These are phyloP conservation scores for Choreutis nemorana DNA, from an alignment of 2,888 invertebrate genomes.

Conservation along the genomic window DNA sequence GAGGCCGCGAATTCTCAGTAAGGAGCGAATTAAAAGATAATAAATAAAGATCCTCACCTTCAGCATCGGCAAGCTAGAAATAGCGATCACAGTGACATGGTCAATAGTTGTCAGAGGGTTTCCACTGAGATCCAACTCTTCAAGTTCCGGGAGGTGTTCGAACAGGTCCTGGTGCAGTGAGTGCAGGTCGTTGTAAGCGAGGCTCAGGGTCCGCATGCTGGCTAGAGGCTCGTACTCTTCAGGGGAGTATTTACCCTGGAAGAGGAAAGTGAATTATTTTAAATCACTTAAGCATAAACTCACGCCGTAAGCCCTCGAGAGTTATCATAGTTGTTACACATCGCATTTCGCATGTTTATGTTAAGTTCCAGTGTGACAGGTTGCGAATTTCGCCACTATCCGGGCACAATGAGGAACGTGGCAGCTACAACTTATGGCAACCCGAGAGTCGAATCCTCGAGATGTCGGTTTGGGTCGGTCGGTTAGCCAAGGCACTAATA, in stretches of 20 bases:
- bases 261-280: slow-evolving; percentile 14
- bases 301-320: too few relatives aligned
- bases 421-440: too few relatives aligned
- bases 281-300: too few relatives aligned
- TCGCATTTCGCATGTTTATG: too few relatives aligned
- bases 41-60: slow-evolving; percentile 58
- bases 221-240: slow-evolving; percentile 68
- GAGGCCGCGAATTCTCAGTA: too few relatives aligned
- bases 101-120: slow-evolving; percentile 78
- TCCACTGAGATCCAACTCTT: slow-evolving; percentile 72
- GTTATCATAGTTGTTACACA: too few relatives aligned
- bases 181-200: slow-evolving; percentile 76
- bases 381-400: too few relatives aligned
- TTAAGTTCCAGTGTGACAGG: too few relatives aligned
- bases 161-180: slow-evolving; percentile 77
- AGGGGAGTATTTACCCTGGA: slow-evolving; percentile 66
- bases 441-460: too few relatives aligned
- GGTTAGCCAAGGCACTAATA: too few relatives aligned
- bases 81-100: slow-evolving; percentile 68
- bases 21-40: not conserved
- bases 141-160: slow-evolving; percentile 74
- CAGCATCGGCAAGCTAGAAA: slow-evolving; percentile 69
- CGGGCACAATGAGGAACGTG: too few relatives aligned
- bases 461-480: too few relatives aligned
- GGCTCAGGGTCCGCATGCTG: slow-evolving; percentile 65